Base-by-base conservation (phyloP, 2,888 invertebrate species). In the Acrocyrtus sp. region DNA sequence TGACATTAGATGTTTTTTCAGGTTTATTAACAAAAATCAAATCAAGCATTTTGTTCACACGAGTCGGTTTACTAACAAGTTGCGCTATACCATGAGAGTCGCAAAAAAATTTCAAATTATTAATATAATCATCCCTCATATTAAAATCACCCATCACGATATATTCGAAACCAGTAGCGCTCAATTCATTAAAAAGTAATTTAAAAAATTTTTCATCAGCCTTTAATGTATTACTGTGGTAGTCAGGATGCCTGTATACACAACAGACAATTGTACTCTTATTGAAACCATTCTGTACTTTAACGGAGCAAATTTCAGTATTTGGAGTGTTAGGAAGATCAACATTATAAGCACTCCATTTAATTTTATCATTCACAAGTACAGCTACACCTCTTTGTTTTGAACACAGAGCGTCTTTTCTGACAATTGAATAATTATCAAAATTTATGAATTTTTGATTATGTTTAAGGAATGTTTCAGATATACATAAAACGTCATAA, bases 101-200 rank as follows among this genome's bases (percentile, higher is more conserved):
- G 4, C 39, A n/a, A 22, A 15, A 41, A 3, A 39, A 21, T 15
- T 15, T 12, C 6, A 56, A 1, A 3, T 19, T 21, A 21, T 34
- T 1, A 1, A 39, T 21, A 8, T 1, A 39, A 1, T 56, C 1
- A 6, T 12, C 2, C 15, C 41, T 56, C 5, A 56, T 8, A 12
- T 56, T 56, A 21, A 56, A 56, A 22, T 56, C 56, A 56, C 56
- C 56, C 19, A 39, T 10, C 3, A 56, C 15, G 1, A 56, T 21
- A 21, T 39, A 56, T 1, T 53, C 34, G 15, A 3, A 17, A 19
- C 1, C 2, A 8, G 2, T 3, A 1, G 1, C 15, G 34, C 34
- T 2, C 1, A 53, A 12, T 19, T 15, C 15, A 6, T 53, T 6
- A 2, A 56, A 5, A 39, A 21, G 2, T 1, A 3, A 21, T 2